Evolutionary conservation across 2,113 vertebrate species (phyloP), one percentile per base, ranked within the genome.

Genomic region (Tonatia bakeri): DNA sequence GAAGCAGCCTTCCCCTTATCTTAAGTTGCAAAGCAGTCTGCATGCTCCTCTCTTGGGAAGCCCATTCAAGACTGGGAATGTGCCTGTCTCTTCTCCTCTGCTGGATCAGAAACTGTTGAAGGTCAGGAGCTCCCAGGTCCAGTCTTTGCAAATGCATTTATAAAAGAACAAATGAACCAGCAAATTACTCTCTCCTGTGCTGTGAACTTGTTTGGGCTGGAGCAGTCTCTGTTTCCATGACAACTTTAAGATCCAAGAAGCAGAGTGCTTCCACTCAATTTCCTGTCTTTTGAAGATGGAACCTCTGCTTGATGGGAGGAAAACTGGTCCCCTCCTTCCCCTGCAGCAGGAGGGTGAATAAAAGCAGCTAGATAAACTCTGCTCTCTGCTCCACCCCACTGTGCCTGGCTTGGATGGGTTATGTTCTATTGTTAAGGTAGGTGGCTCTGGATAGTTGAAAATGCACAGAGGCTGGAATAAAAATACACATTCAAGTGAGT

Each of bases 161-260:
- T 47, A 89, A 86, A 91, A 31, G 64, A 95, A 72, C 26, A n/a
- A 85, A 40, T 26, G 76, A 93, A 47, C 40, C 88, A 92, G 69
- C 47, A 54, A 67, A 33, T 43, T 28, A 59, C n/a, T 84, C 38
- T 26, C 59, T 90, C 87, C 52, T 86, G 52, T 67, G 84, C 64
- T 73, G 61, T 40, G 43, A 90, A 92, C 56, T 56, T 86, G 31
- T 69, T 82, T 82, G 56, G 73, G 61, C 64, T 86, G 14, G 43
- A 87, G 11, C 86, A 88, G 45, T 14, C 24, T 59, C 70, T 90
- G 93, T 94, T 96, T 96, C 93, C 73, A 91, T 91, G 95, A 94
- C 89, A 95, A 95, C 87, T 56, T 82, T 61, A 86, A 94, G 82
- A 73, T 33, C 69, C 69, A 86, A 56, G 77, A 79, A 86, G 69